Evolutionary conservation across 2,888 invertebrate species (phyloP).

Genomic region (Iphiclides podalirius): DNA sequence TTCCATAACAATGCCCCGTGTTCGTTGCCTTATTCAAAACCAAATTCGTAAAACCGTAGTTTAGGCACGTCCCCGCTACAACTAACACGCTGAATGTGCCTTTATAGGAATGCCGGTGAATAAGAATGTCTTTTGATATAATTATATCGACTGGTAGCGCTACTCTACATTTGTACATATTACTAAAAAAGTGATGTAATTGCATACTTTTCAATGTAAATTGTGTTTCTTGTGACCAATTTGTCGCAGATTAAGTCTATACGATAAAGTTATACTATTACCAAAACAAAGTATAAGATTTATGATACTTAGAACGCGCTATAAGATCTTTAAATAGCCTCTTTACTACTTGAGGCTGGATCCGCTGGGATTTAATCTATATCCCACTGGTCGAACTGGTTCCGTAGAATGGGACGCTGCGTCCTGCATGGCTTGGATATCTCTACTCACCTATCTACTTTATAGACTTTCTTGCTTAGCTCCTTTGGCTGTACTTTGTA

Average conservation of each 20-base stretch:
- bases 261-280: slow-evolving; percentile 5
- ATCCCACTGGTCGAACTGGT: slow-evolving; percentile 53
- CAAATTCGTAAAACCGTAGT: slow-evolving; percentile 42
- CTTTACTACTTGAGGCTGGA: slow-evolving; percentile 42
- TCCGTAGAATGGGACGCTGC: slow-evolving; percentile 35
- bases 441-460: slow-evolving; percentile 9
- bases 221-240: too few relatives aligned
- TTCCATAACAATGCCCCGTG: slow-evolving; percentile 43
- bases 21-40: slow-evolving; percentile 49
- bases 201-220: background rate
- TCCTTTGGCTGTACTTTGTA: background rate
- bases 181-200: background rate
- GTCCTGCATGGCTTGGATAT: slow-evolving; percentile 37
- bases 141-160: background rate
- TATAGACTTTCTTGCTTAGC: slow-evolving; percentile 12
- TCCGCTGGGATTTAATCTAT: slow-evolving; percentile 41
- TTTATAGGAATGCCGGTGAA: background rate
- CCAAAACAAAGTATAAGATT: slow-evolving; percentile 27
- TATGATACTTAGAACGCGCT: slow-evolving; percentile 39
- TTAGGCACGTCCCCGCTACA: slow-evolving; percentile 46
- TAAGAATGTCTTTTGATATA: background rate
- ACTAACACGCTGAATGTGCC: slow-evolving; percentile 6
- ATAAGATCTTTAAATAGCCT: slow-evolving; percentile 47
- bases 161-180: too few relatives aligned
- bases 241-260: background rate